Evolutionary conservation across 2,113 vertebrate genomes (phyloP).

Genomic region (Oryctolagus cuniculus): DNA sequence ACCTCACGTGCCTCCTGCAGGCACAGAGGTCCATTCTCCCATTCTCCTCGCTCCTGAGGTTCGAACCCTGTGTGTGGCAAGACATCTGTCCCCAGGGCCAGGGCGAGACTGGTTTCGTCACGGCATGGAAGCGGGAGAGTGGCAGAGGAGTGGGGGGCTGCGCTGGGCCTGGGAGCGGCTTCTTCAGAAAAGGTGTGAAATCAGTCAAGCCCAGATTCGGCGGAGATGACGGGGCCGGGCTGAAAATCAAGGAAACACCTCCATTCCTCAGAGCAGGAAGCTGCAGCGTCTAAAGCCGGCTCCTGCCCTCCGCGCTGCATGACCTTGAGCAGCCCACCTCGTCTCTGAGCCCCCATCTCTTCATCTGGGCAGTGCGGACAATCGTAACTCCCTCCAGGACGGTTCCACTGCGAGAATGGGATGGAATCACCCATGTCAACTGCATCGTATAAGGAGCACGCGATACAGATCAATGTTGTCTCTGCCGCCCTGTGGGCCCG

Average conservation of each 20-base stretch:
- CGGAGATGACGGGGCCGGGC: background rate
- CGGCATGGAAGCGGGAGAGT: conserved; percentile 34
- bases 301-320: background rate
- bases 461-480: background rate
- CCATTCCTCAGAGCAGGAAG: background rate
- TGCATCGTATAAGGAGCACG: background rate
- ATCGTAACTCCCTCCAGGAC: background rate
- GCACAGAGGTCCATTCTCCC: background rate
- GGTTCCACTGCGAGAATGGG: background rate
- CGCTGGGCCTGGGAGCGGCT: conserved; percentile 38
- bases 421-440: background rate
- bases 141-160: conserved; percentile 33
- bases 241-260: background rate
- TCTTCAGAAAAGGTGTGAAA: conserved; percentile 66
- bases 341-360: background rate
- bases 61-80: background rate
- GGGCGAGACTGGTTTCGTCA: conserved; percentile 37
- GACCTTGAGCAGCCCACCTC: background rate
- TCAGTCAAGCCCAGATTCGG: conserved; percentile 51
- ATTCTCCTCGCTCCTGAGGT: conserved; percentile 1
- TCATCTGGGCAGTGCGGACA: background rate
- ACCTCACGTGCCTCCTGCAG: background rate
- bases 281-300: background rate
- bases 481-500: background rate
- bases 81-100: conserved; percentile 59